Percentiles rank a stretch among this genome's conserved stretches.
These are phyloP conservation scores for Pharmacophagus antenor DNA, from an alignment of 2,888 invertebrate species.

Conservation along the genomic window DNA sequence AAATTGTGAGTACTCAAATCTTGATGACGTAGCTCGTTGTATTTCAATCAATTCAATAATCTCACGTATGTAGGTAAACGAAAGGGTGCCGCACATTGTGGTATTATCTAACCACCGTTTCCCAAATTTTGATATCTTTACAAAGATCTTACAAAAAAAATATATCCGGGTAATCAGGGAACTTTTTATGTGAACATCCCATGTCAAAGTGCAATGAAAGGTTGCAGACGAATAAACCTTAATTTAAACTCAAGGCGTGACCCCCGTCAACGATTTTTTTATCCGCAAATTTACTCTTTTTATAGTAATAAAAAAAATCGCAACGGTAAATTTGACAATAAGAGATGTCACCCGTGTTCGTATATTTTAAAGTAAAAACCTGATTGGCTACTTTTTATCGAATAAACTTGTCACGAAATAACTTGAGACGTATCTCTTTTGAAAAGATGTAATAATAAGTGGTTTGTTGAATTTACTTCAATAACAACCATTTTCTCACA, in stretches of 20 bases:
- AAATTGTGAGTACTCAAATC: not conserved
- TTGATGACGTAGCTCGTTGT: conserved; percentile 31
- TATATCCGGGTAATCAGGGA: conserved; percentile 70
- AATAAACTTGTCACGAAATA: conserved; percentile 59
- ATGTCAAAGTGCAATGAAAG: conserved; percentile 78
- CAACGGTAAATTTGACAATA: conserved; percentile 69
- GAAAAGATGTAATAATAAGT: conserved; percentile 52
- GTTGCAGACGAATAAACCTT: conserved; percentile 71
- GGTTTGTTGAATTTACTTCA: conserved; percentile 46
- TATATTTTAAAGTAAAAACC: conserved; percentile 75
- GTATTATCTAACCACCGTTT: conserved; percentile 72
- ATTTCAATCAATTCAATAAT: conserved; percentile 48
- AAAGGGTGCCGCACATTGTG: conserved; percentile 57
- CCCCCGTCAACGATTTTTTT: conserved; percentile 77
- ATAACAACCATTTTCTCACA: conserved; percentile 63
- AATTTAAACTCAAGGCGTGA: conserved; percentile 75
- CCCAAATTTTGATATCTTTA: conserved; percentile 68
- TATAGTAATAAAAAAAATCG: conserved; percentile 52
- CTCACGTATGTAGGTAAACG: conserved; percentile 64
- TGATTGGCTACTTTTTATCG: conserved; percentile 72
- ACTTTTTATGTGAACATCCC: conserved; percentile 59
- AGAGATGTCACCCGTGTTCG: conserved; percentile 66
- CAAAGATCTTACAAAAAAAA: conserved; percentile 59
- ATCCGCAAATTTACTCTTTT: conserved; percentile 65
- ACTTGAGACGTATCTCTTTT: conserved; percentile 63